These are phyloP conservation scores for Ispidina picta DNA, from an alignment of 2,797 vertebrate species.

Conservation along the genomic window DNA sequence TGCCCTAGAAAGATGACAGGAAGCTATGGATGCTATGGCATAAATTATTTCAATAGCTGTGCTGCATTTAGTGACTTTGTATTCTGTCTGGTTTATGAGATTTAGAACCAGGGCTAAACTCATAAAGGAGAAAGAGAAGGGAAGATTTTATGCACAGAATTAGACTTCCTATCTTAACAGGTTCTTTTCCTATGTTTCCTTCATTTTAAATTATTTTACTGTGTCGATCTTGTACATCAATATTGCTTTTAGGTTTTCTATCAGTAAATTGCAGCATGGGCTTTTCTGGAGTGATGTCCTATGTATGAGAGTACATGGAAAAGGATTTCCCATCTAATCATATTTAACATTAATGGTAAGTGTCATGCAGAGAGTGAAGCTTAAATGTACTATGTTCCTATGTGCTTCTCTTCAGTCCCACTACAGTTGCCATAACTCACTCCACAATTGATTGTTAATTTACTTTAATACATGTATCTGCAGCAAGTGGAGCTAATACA, in stretches of 20 bases:
- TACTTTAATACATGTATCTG: constrained; percentile 52
- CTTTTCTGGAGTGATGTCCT: not conserved
- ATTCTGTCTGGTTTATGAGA: not conserved
- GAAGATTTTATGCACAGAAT: not conserved
- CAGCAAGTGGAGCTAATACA: constrained; percentile 60
- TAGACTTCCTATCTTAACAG: not conserved
- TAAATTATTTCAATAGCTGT: constrained; percentile 6
- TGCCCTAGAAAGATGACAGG: constrained; percentile 30
- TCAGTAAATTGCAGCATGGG: not conserved
- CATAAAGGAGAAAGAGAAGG: not conserved
- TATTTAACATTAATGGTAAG: constrained; percentile 57
- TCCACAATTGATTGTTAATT: constrained; percentile 73
- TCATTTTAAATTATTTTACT: not conserved
- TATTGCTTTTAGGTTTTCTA: not conserved
- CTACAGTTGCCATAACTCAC: constrained; percentile 69
- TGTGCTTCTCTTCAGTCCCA: constrained; percentile 42
- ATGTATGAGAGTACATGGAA: not conserved
- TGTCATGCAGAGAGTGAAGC: constrained; percentile 39
- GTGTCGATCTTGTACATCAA: not conserved
- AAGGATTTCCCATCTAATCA: constrained; percentile 35
- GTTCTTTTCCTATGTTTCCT: not conserved
- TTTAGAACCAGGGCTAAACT: constrained; percentile 2
- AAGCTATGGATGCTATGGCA: constrained; percentile 2
- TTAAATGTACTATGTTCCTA: constrained; percentile 46
- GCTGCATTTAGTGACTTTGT: constrained; percentile 13